A percentile compares a stretch with the other conserved stretches of the same genome.
Evolutionary conservation across 2,797 vertebrate genomes (phyloP).

Genomic region (Parauchenoglanis ngamensis): DNA sequence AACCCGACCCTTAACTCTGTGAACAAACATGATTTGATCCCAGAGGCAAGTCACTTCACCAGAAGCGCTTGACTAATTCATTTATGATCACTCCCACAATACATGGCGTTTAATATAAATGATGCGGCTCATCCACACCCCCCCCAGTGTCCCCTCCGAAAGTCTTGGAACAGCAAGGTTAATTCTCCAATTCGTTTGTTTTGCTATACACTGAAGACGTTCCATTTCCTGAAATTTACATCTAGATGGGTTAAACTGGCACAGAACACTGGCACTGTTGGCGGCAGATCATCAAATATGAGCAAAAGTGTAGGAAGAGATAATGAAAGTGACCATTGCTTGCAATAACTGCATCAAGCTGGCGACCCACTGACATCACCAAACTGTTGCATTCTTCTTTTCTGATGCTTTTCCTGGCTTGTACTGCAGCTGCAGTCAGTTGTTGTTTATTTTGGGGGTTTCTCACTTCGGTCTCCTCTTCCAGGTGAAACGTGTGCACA

Average conservation of each 20-base stretch:
- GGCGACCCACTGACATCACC: too few species aligned
- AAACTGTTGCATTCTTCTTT: too few species aligned
- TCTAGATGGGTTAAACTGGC: neutral
- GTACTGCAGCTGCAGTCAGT: too few species aligned
- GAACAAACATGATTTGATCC: conserved; percentile 34
- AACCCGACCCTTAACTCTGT: conserved; percentile 23
- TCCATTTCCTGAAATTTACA: neutral
- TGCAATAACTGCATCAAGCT: too few species aligned
- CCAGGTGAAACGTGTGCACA: too few species aligned
- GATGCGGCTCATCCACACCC: neutral
- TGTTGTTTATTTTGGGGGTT: too few species aligned
- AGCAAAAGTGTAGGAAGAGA: neutral
- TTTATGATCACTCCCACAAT: neutral
- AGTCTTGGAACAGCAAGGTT: neutral
- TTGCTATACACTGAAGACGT: neutral
- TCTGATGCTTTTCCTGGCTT: too few species aligned
- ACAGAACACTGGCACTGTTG: neutral
- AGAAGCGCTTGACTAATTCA: neutral
- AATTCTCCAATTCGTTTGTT: neutral
- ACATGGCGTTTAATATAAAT: neutral
- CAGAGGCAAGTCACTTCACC: neutral
- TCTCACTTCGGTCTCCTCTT: too few species aligned
- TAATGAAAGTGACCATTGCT: too few species aligned
- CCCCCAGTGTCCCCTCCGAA: neutral
- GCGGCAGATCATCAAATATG: neutral